Evolutionary conservation across 2,113 vertebrate genomes (phyloP).

Genomic region (Redunca redunca): DNA sequence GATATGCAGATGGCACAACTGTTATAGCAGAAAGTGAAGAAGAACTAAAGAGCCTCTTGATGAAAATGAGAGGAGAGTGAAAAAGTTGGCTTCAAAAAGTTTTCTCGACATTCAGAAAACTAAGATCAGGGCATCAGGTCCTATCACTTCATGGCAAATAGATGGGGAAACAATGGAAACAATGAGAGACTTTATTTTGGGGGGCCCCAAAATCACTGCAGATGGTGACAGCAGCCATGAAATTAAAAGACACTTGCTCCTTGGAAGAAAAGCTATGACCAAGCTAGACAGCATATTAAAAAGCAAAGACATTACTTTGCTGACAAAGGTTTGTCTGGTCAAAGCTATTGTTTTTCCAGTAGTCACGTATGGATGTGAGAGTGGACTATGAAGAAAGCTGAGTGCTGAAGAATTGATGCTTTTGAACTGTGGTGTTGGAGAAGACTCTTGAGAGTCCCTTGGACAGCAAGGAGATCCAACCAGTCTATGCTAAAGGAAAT

Average conservation of each 20-base stretch:
- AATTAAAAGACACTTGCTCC: background rate
- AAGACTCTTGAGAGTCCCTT: background rate
- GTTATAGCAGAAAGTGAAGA: background rate
- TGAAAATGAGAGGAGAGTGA: background rate
- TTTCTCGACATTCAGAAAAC: background rate
- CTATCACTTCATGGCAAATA: background rate
- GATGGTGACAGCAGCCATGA: background rate
- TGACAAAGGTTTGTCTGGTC: background rate
- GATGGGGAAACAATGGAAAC: background rate
- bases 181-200: background rate
- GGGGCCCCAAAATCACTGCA: background rate
- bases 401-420: background rate
- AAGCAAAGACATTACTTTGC: background rate
- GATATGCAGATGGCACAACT: background rate
- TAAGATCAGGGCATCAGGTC: background rate
- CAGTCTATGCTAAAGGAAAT: background rate
- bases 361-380: background rate
- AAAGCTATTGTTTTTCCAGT: background rate
- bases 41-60: background rate
- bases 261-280: background rate
- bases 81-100: background rate
- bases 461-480: background rate
- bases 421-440: background rate
- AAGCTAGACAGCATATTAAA: background rate
- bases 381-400: background rate